A percentile compares a stretch with the other conserved stretches of the same genome.
phyloP scores from a whole-genome alignment of 2,797 vertebrate species.

The Agapornis canus region DNA sequence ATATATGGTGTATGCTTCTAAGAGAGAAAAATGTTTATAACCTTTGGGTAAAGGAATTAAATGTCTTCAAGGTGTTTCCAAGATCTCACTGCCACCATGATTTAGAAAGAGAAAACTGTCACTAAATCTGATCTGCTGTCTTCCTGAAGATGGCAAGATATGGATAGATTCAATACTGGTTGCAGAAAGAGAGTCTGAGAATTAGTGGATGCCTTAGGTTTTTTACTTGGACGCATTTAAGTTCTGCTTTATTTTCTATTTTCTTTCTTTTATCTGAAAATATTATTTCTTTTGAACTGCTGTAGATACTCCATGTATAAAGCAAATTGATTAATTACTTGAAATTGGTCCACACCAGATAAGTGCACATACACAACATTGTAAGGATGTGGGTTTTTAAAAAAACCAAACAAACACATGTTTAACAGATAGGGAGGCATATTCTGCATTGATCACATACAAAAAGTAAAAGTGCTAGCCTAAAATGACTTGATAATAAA shows the following conservation, averaged over 20 bases:
- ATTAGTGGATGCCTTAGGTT: neutral
- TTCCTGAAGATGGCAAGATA: neutral
- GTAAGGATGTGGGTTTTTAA: neutral
- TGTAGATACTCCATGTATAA: neutral
- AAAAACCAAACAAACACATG: neutral
- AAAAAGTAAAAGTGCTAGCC: neutral
- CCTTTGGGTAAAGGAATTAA: neutral
- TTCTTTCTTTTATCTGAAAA: neutral
- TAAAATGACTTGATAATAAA: neutral
- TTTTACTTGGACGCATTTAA: neutral
- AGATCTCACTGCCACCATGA: neutral
- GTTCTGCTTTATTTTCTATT: neutral
- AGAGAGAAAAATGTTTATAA: neutral
- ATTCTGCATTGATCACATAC: neutral
- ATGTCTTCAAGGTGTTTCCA: neutral
- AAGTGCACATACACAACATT: neutral
- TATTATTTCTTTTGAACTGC: neutral
- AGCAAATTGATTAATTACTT: neutral
- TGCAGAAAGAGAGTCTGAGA: neutral
- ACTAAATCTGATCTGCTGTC: neutral
- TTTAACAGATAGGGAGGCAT: neutral
- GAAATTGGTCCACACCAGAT: neutral
- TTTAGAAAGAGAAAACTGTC: neutral
- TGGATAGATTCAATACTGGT: neutral
- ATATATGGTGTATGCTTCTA: fast-evolving